phyloP scores from a whole-genome alignment of 2,888 invertebrate species.

The Apamea epomidion region DNA sequence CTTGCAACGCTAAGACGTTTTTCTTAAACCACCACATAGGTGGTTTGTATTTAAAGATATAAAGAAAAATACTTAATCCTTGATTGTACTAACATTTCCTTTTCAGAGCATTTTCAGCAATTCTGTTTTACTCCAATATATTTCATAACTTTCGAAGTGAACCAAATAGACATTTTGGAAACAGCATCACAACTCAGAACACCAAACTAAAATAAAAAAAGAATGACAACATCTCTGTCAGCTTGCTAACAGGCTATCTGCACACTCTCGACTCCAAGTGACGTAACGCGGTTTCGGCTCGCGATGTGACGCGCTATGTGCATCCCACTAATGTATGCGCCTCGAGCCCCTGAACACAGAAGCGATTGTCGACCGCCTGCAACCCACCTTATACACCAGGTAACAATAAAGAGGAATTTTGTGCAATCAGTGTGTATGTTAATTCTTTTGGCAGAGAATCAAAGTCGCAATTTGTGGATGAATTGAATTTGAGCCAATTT shows the following conservation, averaged over 20 bases:
- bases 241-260: conserved; percentile 25
- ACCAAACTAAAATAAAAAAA: neutral
- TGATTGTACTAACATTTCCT: neutral
- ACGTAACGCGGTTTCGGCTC: conserved; percentile 22
- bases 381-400: conserved; percentile 13
- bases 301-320: conserved; percentile 34
- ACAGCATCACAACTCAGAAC: neutral
- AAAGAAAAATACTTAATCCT: neutral
- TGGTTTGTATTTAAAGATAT: neutral
- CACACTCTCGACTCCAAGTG: conserved; percentile 6
- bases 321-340: conserved; percentile 40
- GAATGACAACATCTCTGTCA: neutral
- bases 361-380: conserved; percentile 30
- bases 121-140: neutral
- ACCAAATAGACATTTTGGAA: neutral
- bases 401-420: conserved; percentile 36
- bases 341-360: conserved; percentile 25
- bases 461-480: conserved; percentile 53
- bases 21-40: no score
- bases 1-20: neutral
- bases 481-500: conserved; percentile 56
- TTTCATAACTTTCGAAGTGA: neutral
- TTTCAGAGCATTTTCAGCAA: neutral
- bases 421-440: conserved; percentile 54
- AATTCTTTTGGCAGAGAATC: conserved; percentile 59